These are phyloP conservation scores for Menidia beryllina DNA, from an alignment of 2,113 vertebrate species.

Conservation along the genomic window DNA sequence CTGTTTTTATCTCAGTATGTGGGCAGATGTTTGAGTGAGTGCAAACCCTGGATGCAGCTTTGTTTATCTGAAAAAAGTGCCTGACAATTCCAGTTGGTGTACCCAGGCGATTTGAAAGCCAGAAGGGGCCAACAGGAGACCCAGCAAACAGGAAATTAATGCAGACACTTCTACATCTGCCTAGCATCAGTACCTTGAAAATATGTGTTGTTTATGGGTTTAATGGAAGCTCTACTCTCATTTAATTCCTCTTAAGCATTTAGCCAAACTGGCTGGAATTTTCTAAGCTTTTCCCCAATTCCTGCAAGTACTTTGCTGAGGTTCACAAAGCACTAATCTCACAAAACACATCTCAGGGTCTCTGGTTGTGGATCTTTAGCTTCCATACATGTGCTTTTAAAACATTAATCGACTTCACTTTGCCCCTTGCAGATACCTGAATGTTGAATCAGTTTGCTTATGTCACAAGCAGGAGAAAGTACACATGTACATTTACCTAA, in stretches of 20 bases:
- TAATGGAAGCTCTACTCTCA: constrained; percentile 28
- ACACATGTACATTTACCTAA: too few species aligned
- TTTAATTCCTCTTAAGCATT: constrained; percentile 7
- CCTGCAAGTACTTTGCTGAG: background rate
- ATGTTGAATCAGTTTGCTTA: too few species aligned
- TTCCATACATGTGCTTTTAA: too few species aligned
- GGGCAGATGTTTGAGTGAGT: constrained; percentile 26
- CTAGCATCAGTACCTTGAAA: constrained; percentile 46
- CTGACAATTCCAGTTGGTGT: constrained; percentile 55
- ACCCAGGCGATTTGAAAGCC: constrained; percentile 39
- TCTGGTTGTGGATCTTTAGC: too few species aligned
- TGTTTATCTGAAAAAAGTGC: constrained; percentile 63
- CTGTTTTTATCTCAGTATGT: constrained; percentile 62
- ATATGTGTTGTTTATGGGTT: constrained; percentile 32
- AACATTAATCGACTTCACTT: too few species aligned
- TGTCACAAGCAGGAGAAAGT: too few species aligned
- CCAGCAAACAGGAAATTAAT: constrained; percentile 63
- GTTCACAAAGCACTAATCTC: background rate
- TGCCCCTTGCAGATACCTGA: too few species aligned
- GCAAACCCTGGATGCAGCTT: constrained; percentile 37
- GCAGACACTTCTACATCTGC: constrained; percentile 59
- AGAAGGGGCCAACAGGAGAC: constrained; percentile 30
- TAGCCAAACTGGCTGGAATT: background rate
- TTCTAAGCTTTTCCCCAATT: background rate
- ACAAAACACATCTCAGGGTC: too few species aligned